phyloP scores from a whole-genome alignment of 37 sponge, comb jelly and placozoan genomes.

The Ephydatia muelleri region DNA sequence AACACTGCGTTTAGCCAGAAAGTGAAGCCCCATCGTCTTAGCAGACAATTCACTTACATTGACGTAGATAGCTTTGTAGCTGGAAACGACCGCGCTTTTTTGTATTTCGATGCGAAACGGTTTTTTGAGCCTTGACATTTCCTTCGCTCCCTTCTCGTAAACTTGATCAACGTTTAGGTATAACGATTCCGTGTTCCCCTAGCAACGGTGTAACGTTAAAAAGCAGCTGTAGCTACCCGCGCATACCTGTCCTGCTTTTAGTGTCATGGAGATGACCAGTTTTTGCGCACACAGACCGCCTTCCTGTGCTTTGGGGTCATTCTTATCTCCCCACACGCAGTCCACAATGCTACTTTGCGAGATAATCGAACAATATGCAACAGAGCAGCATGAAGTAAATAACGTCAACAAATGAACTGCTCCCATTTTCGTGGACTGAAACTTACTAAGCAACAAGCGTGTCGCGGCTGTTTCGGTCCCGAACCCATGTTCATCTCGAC shows the following conservation, averaged over 20 bases:
- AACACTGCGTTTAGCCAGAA: no score
- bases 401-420: neutral
- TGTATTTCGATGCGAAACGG: slow-evolving; percentile 77
- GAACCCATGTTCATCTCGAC: neutral
- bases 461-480: neutral
- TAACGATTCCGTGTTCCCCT: slow-evolving; percentile 66
- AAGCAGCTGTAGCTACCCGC: neutral
- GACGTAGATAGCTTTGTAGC: slow-evolving; percentile 58
- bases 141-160: slow-evolving; percentile 44
- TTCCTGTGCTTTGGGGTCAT: slow-evolving; percentile 16
- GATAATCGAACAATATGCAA: slow-evolving; percentile 26
- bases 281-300: slow-evolving; percentile 64
- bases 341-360: slow-evolving; percentile 42
- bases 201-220: neutral
- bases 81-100: slow-evolving; percentile 51
- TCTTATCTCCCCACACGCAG: slow-evolving; percentile 28
- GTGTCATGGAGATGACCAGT: slow-evolving; percentile 70
- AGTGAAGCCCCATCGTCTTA: no score
- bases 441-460: neutral
- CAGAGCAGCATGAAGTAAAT: neutral
- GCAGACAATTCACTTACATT: slow-evolving; percentile 52
- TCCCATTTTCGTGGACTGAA: neutral
- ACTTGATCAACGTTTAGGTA: slow-evolving; percentile 71
- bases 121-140: slow-evolving; percentile 44
- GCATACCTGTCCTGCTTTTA: slow-evolving; percentile 57